Base-by-base conservation (phyloP, 2,113 vertebrate genomes). In the Pantherophis guttatus region DNA sequence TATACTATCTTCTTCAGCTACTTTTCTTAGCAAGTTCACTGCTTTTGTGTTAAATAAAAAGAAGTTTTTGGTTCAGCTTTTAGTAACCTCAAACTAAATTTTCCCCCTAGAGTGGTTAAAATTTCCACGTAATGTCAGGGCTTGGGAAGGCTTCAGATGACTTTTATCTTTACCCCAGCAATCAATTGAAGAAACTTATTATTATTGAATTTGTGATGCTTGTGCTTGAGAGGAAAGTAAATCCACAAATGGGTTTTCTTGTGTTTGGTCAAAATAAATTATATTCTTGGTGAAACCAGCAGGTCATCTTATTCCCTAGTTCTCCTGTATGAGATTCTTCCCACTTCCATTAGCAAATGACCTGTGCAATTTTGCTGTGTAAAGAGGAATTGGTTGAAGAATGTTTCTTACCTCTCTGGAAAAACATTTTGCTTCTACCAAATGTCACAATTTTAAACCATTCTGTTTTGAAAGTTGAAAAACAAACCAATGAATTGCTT, bases 51-150 rank as follows among this genome's bases (percentile, higher is more conserved):
- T 88, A 53, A 87, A 75, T 55, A 24, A 88, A 81, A 91, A 93
- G 29, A 58, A 91, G 86, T 90, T 95, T n/a, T 2, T 2, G 53
- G 86, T 95, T 93, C 93, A 94, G 87, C 57, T 92, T 94, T 94
- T 89, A 94, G 55, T 59, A 95, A 59, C 24, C 62, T 94, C 91
- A 86, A 93, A 90, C 90, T 52, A 93, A n/a, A 2, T 15, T 19
- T 33, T 48, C 21, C 57, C 86, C 55, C 85, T 5, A 6, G 1
- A 12, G 59, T 55, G 50, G 7, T 23, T 95, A 53, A 50, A 33
- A 93, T 86, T 94, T 57, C 53, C n/a, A 92, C 0, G 58, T 62
- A 91, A 24, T 86, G 92, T 13, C 90, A 53, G 19, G 90, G 86
- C 93, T 92, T 21, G 21, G 13, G 29, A 91, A 89, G 19, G 26